Conservation (phyloP, 1,140 invertebrate genomes). For the Diabrotica virgifera region DNA sequence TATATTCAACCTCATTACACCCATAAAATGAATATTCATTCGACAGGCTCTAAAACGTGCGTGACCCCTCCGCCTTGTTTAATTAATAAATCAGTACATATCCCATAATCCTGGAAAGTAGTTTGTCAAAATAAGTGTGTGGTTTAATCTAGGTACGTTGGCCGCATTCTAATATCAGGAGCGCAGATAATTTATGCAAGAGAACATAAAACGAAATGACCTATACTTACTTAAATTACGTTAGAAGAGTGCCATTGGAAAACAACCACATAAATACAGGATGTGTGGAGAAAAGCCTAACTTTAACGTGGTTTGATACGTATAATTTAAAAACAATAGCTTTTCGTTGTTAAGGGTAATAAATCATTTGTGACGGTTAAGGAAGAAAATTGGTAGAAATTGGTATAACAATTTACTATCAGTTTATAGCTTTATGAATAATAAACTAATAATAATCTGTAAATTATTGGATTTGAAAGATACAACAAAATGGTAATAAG, state of each 20-base stretch:
- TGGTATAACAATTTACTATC: too few species aligned
- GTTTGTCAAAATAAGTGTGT: conserved; percentile 1
- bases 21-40: conserved; percentile 3
- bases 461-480: too few species aligned
- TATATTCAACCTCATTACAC: conserved; percentile 1
- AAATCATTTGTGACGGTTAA: too few species aligned
- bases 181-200: neutral
- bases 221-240: neutral
- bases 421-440: too few species aligned
- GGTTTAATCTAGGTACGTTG: neutral
- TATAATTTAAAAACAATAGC: too few species aligned
- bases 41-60: neutral
- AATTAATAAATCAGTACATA: conserved; percentile 3
- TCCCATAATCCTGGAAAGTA: neutral
- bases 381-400: too few species aligned
- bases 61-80: conserved; percentile 1
- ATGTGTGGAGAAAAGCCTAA: too few species aligned
- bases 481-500: too few species aligned
- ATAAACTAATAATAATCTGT: too few species aligned
- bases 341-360: too few species aligned
- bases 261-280: too few species aligned
- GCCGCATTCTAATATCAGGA: neutral
- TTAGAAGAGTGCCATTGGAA: neutral
- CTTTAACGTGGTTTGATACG: too few species aligned
- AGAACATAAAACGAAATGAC: conserved; percentile 2